These are phyloP conservation scores for Yasuhikotakia modesta DNA, from an alignment of 2,797 vertebrate genomes.

Conservation along the genomic window DNA sequence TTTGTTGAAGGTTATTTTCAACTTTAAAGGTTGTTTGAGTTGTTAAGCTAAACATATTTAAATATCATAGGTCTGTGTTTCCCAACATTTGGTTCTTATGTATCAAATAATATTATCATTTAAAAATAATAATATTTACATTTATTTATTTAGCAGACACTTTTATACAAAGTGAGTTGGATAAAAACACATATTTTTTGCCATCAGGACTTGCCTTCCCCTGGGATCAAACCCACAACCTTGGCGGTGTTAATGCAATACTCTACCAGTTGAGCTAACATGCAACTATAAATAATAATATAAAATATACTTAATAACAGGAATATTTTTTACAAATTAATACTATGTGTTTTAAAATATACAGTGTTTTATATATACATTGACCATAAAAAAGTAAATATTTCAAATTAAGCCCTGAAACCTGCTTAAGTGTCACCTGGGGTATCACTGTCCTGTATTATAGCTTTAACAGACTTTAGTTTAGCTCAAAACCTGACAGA, in stretches of 20 bases:
- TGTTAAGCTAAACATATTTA: neutral
- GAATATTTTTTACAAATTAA: neutral
- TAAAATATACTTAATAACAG: neutral
- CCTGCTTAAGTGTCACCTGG: neutral
- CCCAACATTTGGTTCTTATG: neutral
- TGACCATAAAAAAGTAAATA: neutral
- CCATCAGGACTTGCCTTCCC: too few species aligned
- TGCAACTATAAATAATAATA: neutral
- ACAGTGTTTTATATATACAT: neutral
- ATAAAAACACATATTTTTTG: too few species aligned
- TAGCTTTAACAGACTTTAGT: neutral
- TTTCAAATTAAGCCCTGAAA: neutral
- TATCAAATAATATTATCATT: neutral
- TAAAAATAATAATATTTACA: too few species aligned
- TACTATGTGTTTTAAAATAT: neutral
- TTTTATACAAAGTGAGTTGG: too few species aligned
- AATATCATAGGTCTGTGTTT: neutral
- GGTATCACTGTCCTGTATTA: neutral
- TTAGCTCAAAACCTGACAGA: neutral
- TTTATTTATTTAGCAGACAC: too few species aligned
- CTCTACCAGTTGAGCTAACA: too few species aligned
- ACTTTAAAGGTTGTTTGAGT: constrained; percentile 4
- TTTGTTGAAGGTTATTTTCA: neutral
- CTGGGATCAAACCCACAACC: too few species aligned
- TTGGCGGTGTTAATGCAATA: too few species aligned